phyloP scores from a whole-genome alignment of 2,888 invertebrate species.

The Plebejus melissa region DNA sequence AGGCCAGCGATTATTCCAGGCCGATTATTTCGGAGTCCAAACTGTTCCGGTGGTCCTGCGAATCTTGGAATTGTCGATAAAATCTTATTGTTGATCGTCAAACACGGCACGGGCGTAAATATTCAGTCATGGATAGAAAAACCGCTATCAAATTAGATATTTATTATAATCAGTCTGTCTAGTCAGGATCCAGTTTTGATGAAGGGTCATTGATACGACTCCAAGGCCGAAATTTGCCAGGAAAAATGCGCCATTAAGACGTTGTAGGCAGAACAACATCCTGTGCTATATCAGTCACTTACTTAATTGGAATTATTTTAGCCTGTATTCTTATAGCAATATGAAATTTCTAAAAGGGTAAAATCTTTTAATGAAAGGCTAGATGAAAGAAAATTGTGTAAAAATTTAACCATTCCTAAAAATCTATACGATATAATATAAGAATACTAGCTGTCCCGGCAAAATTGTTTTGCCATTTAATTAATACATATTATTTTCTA shows the following conservation, averaged over 20 bases:
- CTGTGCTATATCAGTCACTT: background rate
- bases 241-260: conserved; percentile 18
- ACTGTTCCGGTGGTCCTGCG: background rate
- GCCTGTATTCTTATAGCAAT: background rate
- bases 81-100: conserved; percentile 1
- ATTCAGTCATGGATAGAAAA: conserved; percentile 2
- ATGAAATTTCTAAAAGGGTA: background rate
- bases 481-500: no score
- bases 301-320: background rate
- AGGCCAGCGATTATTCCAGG: background rate
- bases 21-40: background rate
- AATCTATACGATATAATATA: no score
- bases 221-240: conserved; percentile 26
- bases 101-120: conserved; percentile 5
- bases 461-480: no score
- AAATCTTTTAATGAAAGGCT: background rate
- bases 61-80: background rate
- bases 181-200: conserved; percentile 25
- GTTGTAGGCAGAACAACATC: background rate
- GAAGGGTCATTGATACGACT: conserved; percentile 20
- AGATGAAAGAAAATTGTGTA: no score
- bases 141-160: conserved; percentile 27
- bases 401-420: no score
- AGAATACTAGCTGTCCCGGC: no score
- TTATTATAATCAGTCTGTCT: conserved; percentile 23